Percentiles rank a stretch among this genome's conserved stretches.
phyloP scores from a whole-genome alignment of 30 jellyfish, hydroid and myxozoan species.

The Chrysaora quinquecirrha region DNA sequence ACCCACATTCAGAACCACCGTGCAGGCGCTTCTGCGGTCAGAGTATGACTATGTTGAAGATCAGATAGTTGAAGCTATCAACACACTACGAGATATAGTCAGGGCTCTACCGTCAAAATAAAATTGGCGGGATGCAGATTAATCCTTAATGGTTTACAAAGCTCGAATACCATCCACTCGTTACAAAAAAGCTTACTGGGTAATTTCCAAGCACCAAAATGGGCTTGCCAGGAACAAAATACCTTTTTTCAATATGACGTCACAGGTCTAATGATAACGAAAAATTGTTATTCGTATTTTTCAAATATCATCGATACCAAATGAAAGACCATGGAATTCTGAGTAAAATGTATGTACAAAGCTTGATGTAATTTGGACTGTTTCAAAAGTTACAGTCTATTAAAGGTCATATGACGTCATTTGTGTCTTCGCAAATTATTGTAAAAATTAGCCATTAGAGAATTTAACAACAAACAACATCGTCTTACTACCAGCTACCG shows the following conservation, averaged over 20 bases:
- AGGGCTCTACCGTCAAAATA: conserved; percentile 8
- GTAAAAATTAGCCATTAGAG: not conserved
- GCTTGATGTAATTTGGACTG: not conserved
- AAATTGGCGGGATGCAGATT: not conserved
- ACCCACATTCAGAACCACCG: too few relatives aligned
- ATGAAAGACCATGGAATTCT: conserved; percentile 16
- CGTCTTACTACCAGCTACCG: not conserved
- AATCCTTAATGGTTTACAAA: not conserved
- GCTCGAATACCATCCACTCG: conserved; percentile 14
- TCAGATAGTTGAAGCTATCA: too few relatives aligned
- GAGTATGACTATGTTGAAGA: too few relatives aligned
- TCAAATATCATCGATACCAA: conserved; percentile 8
- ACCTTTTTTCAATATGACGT: not conserved
- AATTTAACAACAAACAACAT: not conserved
- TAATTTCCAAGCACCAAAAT: conserved; percentile 12
- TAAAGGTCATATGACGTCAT: not conserved
- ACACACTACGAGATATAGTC: too few relatives aligned
- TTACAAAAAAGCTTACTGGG: conserved; percentile 10
- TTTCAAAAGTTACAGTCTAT: conserved; percentile 7
- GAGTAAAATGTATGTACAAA: not conserved
- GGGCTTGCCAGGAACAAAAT: conserved; percentile 22
- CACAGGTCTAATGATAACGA: conserved; percentile 2
- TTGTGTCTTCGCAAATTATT: not conserved
- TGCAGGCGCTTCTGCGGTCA: too few relatives aligned
- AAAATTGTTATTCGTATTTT: not conserved